Evolutionary conservation across 92 coral and sea anemone genomes (phyloP).

Genomic region (Heteractis magnifica): DNA sequence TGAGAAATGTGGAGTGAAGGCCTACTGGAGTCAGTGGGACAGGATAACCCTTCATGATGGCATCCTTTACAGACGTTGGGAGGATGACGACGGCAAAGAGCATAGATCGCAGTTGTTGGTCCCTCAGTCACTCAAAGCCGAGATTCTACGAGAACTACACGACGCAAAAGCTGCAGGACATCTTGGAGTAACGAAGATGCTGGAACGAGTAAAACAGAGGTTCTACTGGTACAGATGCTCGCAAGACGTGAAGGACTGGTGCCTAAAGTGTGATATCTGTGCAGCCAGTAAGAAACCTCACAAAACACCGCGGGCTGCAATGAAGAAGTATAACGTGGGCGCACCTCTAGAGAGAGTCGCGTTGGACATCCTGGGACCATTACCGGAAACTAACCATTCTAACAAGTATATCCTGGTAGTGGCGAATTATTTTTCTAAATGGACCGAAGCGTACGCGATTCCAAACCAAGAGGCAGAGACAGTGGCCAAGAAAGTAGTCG

Average conservation of each 20-base stretch:
- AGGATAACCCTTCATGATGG: background rate
- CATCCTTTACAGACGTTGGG: no score
- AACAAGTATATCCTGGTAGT: slow-evolving; percentile 51
- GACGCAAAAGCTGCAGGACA: slow-evolving; percentile 30
- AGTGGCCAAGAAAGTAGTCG: slow-evolving; percentile 25
- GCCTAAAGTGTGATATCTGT: slow-evolving; percentile 27
- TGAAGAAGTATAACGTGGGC: slow-evolving; percentile 19
- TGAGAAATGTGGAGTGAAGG: slow-evolving; percentile 34
- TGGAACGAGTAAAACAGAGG: slow-evolving; percentile 23
- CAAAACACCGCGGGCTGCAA: slow-evolving; percentile 17
- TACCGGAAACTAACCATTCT: slow-evolving; percentile 14
- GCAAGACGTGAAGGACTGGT: slow-evolving; percentile 28
- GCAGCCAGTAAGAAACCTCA: slow-evolving; percentile 10
- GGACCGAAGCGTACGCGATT: slow-evolving; percentile 38
- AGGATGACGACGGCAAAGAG: no score
- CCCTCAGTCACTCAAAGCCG: no score
- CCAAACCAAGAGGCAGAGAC: no score
- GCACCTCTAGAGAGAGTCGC: slow-evolving; percentile 40
- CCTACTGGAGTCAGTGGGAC: slow-evolving; percentile 17
- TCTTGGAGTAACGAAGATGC: slow-evolving; percentile 10
- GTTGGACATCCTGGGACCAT: slow-evolving; percentile 35
- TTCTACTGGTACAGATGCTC: no score
- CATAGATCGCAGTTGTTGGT: slow-evolving; percentile 11
- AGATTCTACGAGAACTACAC: no score
- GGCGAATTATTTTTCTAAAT: slow-evolving; percentile 45